Base-by-base conservation (phyloP, 2,797 vertebrate species). In the Synaphobranchus kaupii region DNA sequence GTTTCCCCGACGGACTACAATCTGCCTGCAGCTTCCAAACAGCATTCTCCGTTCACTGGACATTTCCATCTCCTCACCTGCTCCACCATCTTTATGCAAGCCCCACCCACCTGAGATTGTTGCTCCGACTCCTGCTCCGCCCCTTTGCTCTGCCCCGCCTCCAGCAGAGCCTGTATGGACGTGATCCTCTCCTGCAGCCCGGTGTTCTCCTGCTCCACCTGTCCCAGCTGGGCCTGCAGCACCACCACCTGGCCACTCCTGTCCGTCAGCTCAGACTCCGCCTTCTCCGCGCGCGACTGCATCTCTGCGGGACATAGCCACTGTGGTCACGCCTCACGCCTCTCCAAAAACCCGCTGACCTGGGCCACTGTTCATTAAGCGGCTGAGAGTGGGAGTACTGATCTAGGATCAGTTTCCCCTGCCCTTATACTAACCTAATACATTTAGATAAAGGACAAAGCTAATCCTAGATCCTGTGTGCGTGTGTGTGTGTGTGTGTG, bases 131-230 rank as follows among this genome's bases (percentile, higher is more conserved):
- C 94, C 85, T 96, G 94, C 6, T 66, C 88, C 4, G 95, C 94
- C 76, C 25, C 63, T 8, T 89, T 95, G 88, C 88, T 95, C 90
- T 96, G 96, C 91, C 94, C 96, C 1, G 97, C 97, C 91, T 98
- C 97, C 89, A 99, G 92, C 88, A 98, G 95, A 9, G 96, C 90
- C 92, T 97, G 97, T 0, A 97, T 96, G 88, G 97, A 96, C 48
- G 91, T 92, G 90, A 98, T 95, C 90, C 95, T 96, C 91, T 98
- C 96, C 0, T 92, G 91, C 13, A 99, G 96, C 89, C 95, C 96
- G 0, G 87, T 86, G 66, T 97, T 98, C 93, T 98, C 97, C 0
- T 12, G 90, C 84, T 93, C 93, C 5, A 94, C 93, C 89, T 96
- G 96, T 71, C 94, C 90, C 48, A 99, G 94, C 90, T 97, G 95